Evolutionary conservation across 2,888 invertebrate genomes (phyloP), one percentile per base, ranked within the genome.

Genomic region (Argyresthia albistria): DNA sequence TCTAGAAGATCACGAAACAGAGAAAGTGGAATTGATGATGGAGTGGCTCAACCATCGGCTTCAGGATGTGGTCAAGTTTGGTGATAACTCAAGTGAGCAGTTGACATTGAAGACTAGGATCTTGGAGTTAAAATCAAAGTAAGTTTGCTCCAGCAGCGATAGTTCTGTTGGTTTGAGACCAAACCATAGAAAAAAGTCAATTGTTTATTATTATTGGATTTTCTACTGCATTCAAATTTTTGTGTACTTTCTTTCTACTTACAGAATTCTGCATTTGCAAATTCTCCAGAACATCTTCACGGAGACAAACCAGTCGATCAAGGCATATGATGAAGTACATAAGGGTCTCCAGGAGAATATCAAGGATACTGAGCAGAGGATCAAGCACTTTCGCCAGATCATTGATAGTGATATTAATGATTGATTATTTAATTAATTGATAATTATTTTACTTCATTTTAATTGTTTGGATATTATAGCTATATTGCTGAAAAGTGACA

Each of bases 81-180:
- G 67, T 54, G 65, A 70, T 42, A 63, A 77, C 54, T 73, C 78
- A 1, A 79, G 71, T 59, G 82, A 86, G 51, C 59, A 82, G 10
- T 58, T 80, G 15, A 73, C 73, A 1, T 56, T 83, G 39, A 86
- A 80, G 58, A 80, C 81, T 6, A 78, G 67, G 55, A 80, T 82
- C 50, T 60, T 87, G 56, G 79, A 84, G 55, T 62, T 80, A n/a
- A 88, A 88, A 56, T 84, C 88, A 9, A 83, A 84, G 88, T 88
- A 63, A 70, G 80, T 68, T 43, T 46, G 6, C 43, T 42, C 8
- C 12, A 43, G 43, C 15, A 12, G 42, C n/a, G 11, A 11, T 1
- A 12, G 42, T 1, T 7, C 12, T 42, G 6, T 8, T n/a, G n/a
- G n/a, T n/a, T n/a, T n/a, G n/a, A n/a, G n/a, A n/a, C n/a, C n/a